These are phyloP conservation scores for Holacanthus passer DNA, from an alignment of 2,113 vertebrate genomes.

Conservation along the genomic window DNA sequence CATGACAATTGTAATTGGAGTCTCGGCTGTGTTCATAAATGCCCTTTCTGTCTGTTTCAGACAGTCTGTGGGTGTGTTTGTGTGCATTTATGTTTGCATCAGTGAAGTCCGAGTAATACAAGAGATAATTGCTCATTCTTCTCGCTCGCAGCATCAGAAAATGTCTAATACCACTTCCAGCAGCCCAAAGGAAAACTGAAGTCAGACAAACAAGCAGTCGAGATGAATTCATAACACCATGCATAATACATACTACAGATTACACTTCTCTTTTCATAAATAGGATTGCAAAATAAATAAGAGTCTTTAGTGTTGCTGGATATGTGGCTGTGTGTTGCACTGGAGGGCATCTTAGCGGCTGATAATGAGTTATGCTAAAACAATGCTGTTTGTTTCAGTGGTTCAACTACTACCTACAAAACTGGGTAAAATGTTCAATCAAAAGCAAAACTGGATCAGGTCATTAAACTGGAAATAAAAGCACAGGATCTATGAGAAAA, in stretches of 20 bases:
- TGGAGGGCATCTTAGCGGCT: constrained; percentile 1
- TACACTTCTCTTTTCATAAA: constrained; percentile 40
- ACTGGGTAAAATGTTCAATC: not conserved
- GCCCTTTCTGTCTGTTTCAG: not conserved
- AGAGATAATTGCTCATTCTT: constrained; percentile 37
- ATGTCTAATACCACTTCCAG: constrained; percentile 24
- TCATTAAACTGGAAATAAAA: not conserved
- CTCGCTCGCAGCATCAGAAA: not conserved
- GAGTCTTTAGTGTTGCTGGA: not conserved
- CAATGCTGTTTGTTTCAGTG: constrained; percentile 13
- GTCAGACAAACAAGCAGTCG: constrained; percentile 24
- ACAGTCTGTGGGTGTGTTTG: not conserved
- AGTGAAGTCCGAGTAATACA: constrained; percentile 33
- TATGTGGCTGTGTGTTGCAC: not conserved
- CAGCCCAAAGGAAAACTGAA: constrained; percentile 4
- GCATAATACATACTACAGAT: constrained; percentile 48
- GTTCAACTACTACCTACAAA: constrained; percentile 16
- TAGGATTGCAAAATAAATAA: constrained; percentile 38
- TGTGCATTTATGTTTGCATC: constrained; percentile 24
- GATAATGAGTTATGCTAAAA: constrained; percentile 27
- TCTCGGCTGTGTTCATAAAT: constrained; percentile 29
- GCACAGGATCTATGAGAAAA: not conserved
- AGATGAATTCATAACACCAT: constrained; percentile 33
- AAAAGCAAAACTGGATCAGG: not conserved
- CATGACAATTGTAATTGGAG: constrained; percentile 31